Conservation (phyloP, 2,888 invertebrate genomes). For the Mythimna loreyi region DNA sequence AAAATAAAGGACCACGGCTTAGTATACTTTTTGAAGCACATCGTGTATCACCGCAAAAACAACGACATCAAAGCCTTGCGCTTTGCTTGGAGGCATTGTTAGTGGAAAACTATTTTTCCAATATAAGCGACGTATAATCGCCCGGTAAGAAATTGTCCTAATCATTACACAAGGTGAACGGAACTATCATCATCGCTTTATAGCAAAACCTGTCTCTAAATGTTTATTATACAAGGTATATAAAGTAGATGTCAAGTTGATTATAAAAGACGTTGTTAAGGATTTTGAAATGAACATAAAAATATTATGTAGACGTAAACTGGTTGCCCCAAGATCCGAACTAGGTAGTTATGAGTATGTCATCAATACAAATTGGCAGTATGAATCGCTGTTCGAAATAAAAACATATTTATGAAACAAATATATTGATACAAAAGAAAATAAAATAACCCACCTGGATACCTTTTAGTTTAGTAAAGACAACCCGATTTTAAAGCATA, state of each 20-base stretch:
- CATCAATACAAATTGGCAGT: not conserved
- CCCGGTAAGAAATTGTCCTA: not conserved
- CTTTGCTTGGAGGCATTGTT: too few species aligned
- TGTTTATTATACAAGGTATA: not conserved
- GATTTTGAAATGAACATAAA: conserved; percentile 13
- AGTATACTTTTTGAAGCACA: too few species aligned
- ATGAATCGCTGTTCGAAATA: not conserved
- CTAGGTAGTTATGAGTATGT: not conserved
- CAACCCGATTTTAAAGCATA: not conserved
- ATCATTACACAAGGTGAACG: not conserved
- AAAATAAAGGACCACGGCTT: too few species aligned
- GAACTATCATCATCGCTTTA: not conserved
- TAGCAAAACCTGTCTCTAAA: conserved; percentile 1
- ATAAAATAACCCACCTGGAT: not conserved
- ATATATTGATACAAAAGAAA: not conserved
- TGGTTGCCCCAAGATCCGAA: conserved; percentile 12
- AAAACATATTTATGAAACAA: not conserved
- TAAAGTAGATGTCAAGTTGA: not conserved
- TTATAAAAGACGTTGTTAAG: conserved; percentile 1
- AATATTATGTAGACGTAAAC: conserved; percentile 7
- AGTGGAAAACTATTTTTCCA: too few species aligned
- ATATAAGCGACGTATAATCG: not conserved
- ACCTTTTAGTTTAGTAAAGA: not conserved
- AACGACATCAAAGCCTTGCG: too few species aligned
- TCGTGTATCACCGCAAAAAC: too few species aligned